phyloP scores from a whole-genome alignment of 2,797 vertebrate genomes.

The Molossus alvarezi region DNA sequence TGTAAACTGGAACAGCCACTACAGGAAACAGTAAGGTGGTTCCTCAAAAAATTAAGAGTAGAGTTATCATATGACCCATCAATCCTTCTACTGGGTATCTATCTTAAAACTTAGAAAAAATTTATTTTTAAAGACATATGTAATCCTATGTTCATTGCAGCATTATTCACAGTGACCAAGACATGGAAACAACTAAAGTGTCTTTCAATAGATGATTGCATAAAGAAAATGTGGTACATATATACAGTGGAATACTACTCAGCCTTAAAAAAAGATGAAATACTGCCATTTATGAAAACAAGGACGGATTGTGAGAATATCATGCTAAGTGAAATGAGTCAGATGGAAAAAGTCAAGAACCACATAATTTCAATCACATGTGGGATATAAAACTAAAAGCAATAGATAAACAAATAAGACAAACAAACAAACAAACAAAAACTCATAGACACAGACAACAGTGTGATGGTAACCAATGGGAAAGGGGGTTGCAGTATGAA shows the following conservation, averaged over 20 bases:
- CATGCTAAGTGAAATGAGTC: neutral
- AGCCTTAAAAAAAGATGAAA: neutral
- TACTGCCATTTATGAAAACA: neutral
- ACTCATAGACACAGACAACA: neutral
- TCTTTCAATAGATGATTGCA: neutral
- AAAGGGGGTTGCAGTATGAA: accelerated
- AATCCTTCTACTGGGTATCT: neutral
- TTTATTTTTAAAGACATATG: neutral
- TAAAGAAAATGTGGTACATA: neutral
- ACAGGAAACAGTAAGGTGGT: neutral
- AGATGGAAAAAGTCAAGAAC: neutral
- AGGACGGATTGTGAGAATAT: neutral
- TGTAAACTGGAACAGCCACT: neutral
- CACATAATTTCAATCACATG: neutral
- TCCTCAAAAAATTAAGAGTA: neutral
- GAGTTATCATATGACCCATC: neutral
- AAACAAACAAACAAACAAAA: neutral
- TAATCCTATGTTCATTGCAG: neutral
- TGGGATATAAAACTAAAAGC: neutral
- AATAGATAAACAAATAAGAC: neutral
- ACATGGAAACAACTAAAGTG: neutral
- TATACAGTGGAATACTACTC: too few relatives aligned
- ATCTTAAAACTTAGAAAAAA: neutral
- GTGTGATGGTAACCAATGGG: neutral
- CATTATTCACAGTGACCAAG: neutral